Evolutionary conservation across 92 coral and sea anemone species (phyloP).

Genomic region (Scolanthus callimorphus): DNA sequence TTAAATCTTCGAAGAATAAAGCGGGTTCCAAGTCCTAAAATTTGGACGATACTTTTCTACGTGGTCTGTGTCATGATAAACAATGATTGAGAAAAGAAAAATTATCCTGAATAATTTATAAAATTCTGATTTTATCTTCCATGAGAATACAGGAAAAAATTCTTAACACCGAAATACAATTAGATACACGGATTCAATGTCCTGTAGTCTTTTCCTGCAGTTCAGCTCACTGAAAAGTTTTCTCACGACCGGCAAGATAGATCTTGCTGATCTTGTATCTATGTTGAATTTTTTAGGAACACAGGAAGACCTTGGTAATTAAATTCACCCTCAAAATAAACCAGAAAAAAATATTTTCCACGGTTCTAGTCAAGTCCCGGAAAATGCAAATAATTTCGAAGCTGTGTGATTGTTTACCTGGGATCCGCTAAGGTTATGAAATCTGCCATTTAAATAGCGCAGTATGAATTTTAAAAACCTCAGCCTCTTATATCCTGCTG

Average conservation of each 20-base stretch:
- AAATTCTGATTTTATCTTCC: slow-evolving; percentile 52
- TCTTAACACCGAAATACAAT: no score
- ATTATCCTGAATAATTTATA: slow-evolving; percentile 57
- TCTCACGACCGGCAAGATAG: no score
- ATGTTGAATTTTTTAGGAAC: slow-evolving; percentile 49
- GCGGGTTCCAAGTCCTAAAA: not conserved
- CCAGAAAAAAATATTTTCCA: slow-evolving; percentile 16
- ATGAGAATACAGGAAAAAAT: slow-evolving; percentile 47
- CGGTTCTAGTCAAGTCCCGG: slow-evolving; percentile 3
- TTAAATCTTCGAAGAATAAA: no score
- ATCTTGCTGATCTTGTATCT: no score
- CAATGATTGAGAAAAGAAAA: slow-evolving; percentile 3
- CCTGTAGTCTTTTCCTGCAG: no score
- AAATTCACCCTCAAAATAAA: no score
- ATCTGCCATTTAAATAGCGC: not conserved
- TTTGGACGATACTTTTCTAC: not conserved
- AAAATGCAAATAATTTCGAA: slow-evolving; percentile 16
- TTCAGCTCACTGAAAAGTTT: no score
- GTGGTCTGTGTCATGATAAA: slow-evolving; percentile 3
- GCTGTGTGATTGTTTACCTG: not conserved
- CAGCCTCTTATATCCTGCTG: slow-evolving; percentile 12
- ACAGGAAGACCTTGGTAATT: slow-evolving; percentile 79
- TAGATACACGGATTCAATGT: no score
- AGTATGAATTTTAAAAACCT: slow-evolving; percentile 2
- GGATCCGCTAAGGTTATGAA: slow-evolving; percentile 5